These are phyloP conservation scores for Xiphorhynchus erythropygius DNA, from an alignment of 2,797 vertebrate genomes.

Conservation along the genomic window DNA sequence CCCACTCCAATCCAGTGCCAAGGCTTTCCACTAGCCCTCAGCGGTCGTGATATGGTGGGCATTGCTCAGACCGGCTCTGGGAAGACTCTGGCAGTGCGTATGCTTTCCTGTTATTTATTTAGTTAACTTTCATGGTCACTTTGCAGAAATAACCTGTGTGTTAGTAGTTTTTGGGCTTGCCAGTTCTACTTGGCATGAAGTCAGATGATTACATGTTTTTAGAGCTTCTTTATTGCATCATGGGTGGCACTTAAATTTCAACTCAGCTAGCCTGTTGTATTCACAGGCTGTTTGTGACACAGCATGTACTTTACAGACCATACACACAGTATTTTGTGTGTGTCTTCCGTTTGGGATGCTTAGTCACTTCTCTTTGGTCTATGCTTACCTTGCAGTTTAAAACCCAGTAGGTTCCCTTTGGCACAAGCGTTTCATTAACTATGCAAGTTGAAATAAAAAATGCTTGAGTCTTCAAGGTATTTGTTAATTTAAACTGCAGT, in stretches of 20 bases:
- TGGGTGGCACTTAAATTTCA: not conserved
- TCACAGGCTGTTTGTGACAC: not conserved
- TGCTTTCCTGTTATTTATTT: not conserved
- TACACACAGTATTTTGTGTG: not conserved
- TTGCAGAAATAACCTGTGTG: not conserved
- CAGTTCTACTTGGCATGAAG: not conserved
- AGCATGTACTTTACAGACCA: not conserved
- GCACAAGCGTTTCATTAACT: not conserved
- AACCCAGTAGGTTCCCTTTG: not conserved
- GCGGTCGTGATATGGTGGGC: slow-evolving; percentile 96
- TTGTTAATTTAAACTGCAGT: not conserved
- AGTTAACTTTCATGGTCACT: not conserved
- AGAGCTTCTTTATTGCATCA: not conserved
- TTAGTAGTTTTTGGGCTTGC: not conserved
- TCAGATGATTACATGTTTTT: not conserved
- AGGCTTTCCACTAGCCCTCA: slow-evolving; percentile 93
- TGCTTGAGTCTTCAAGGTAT: not conserved
- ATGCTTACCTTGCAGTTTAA: not conserved
- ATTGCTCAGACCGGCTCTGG: slow-evolving; percentile 98
- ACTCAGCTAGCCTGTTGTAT: not conserved
- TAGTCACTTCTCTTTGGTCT: not conserved
- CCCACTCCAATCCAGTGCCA: slow-evolving; percentile 96
- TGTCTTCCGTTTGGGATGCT: not conserved
- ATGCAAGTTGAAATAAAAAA: not conserved
- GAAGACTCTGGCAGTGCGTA: slow-evolving; percentile 92